Conservation (phyloP, 2,888 invertebrate genomes). For the Nebria brevicollis region DNA sequence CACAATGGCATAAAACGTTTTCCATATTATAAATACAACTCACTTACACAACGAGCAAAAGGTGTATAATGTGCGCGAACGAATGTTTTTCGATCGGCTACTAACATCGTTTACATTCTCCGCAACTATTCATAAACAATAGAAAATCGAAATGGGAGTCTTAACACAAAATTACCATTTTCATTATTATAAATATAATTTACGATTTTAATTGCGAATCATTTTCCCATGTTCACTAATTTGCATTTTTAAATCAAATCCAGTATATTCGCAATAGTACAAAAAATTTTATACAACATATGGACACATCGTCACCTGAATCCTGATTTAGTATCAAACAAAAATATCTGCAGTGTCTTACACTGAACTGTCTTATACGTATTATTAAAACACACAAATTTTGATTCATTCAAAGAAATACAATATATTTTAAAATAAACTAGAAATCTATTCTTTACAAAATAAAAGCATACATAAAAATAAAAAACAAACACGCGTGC, state of each 20-base stretch:
- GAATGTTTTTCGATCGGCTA: background rate
- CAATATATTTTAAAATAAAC: too few species aligned
- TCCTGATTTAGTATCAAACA: too few species aligned
- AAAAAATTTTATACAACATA: background rate
- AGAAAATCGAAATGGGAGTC: background rate
- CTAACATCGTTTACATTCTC: background rate
- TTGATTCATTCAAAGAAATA: too few species aligned
- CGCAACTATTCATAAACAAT: background rate
- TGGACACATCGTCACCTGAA: too few species aligned
- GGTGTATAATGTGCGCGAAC: background rate
- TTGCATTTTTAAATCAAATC: background rate
- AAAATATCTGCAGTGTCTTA: too few species aligned
- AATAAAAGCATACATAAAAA: too few species aligned
- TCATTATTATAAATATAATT: background rate
- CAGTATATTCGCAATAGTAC: background rate
- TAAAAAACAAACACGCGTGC: too few species aligned
- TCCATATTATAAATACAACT: background rate
- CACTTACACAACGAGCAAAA: background rate
- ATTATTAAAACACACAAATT: too few species aligned
- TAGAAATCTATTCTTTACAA: too few species aligned
- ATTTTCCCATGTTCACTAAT: background rate
- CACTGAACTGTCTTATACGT: too few species aligned
- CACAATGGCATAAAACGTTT: slow-evolving; percentile 25
- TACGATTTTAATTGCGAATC: background rate
- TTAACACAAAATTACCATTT: background rate